phyloP scores from a whole-genome alignment of 2,113 vertebrate species.

The Syngnathus floridae region DNA sequence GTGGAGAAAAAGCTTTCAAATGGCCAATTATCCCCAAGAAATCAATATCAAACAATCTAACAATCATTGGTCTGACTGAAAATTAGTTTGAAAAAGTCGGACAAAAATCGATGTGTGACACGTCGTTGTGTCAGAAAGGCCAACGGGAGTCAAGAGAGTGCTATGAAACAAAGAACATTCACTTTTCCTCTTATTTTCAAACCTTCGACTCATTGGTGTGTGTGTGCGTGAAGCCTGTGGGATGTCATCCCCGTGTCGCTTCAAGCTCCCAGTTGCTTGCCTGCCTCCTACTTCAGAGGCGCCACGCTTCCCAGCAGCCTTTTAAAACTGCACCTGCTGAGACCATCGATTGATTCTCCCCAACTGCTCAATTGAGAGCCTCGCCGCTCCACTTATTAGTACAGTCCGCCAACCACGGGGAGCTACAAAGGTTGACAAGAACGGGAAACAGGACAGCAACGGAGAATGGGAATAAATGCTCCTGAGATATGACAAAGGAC shows the following conservation, averaged over 20 bases:
- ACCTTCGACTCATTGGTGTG: slow-evolving; percentile 1
- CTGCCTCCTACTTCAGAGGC: slow-evolving; percentile 36
- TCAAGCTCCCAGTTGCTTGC: slow-evolving; percentile 19
- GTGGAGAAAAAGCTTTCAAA: slow-evolving; percentile 25
- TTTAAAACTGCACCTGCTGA: slow-evolving; percentile 52
- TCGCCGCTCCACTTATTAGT: slow-evolving; percentile 31
- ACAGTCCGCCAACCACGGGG: slow-evolving; percentile 5
- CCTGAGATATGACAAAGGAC: background rate
- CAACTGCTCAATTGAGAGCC: slow-evolving; percentile 42
- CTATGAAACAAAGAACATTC: slow-evolving; percentile 11
- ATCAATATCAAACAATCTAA: slow-evolving; percentile 53
- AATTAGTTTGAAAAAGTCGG: slow-evolving; percentile 65
- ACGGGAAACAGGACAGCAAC: slow-evolving; percentile 12
- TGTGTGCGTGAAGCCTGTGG: slow-evolving; percentile 18
- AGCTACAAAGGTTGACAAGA: slow-evolving; percentile 29
- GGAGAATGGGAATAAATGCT: slow-evolving; percentile 32
- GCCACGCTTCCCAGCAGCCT: slow-evolving; percentile 34
- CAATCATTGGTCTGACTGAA: slow-evolving; percentile 59
- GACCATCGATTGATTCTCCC: slow-evolving; percentile 45
- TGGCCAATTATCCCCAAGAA: slow-evolving; percentile 24
- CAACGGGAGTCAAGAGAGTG: slow-evolving; percentile 13
- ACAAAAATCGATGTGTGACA: slow-evolving; percentile 57
- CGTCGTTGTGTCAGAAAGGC: slow-evolving; percentile 77
- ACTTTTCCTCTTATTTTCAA: slow-evolving; percentile 12
- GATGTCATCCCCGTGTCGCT: slow-evolving; percentile 24